These are phyloP conservation scores for Rhyacophila brunnea DNA, from an alignment of 1,140 invertebrate genomes.

Conservation along the genomic window DNA sequence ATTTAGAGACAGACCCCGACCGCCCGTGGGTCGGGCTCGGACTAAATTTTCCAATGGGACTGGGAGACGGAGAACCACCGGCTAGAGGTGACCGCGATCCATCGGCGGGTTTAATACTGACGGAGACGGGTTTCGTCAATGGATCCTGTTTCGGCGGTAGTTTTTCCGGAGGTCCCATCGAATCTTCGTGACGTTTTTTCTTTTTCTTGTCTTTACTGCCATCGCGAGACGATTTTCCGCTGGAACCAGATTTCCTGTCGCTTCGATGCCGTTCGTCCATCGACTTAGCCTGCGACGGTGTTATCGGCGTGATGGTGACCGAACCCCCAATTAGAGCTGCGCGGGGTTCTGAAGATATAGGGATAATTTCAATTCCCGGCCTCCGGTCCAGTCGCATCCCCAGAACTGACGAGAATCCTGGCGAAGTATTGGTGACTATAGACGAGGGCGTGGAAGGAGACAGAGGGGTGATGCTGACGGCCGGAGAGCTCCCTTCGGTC, in stretches of 20 bases:
- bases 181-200: conserved; percentile 74
- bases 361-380: conserved; percentile 79
- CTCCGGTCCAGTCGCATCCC: conserved; percentile 63
- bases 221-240: conserved; percentile 42
- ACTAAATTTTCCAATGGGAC: conserved; percentile 66
- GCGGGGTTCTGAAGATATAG: conserved; percentile 62
- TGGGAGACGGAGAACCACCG: conserved; percentile 62
- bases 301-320: conserved; percentile 82
- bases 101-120: conserved; percentile 72
- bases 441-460: conserved; percentile 44
- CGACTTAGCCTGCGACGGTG: conserved; percentile 56
- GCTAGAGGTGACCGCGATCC: conserved; percentile 61
- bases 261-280: conserved; percentile 61
- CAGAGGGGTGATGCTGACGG: conserved; percentile 79
- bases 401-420: conserved; percentile 59
- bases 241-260: conserved; percentile 65
- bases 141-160: conserved; percentile 70
- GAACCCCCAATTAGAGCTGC: conserved; percentile 66
- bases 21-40: conserved; percentile 65
- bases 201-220: conserved; percentile 70
- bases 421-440: not conserved
- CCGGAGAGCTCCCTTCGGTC: conserved; percentile 61
- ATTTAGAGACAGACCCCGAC: conserved; percentile 55
- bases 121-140: conserved; percentile 69
- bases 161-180: conserved; percentile 84